Conservation (phyloP, 1,140 invertebrate genomes). For the Doryteuthis pealeii region DNA sequence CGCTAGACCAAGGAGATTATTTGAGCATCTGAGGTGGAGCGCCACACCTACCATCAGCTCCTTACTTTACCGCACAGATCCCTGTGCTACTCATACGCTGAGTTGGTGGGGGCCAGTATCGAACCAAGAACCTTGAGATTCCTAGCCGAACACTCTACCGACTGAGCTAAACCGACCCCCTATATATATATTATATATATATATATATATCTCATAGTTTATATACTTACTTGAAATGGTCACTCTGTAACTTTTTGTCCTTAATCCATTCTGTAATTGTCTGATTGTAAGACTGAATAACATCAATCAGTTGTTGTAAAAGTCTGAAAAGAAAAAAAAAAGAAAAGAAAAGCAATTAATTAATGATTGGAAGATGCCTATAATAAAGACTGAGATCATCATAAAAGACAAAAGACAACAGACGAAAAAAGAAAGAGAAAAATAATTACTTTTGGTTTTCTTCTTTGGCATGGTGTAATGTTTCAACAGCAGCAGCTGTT, state of each 20-base stretch:
- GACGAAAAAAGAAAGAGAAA: conserved; percentile 4
- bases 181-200: too few species aligned
- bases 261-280: conserved; percentile 73
- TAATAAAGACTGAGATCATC: background rate
- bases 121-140: too few species aligned
- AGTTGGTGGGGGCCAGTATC: too few species aligned
- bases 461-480: conserved; percentile 44
- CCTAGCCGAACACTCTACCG: too few species aligned
- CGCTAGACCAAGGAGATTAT: too few species aligned
- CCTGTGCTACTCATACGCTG: too few species aligned
- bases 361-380: background rate
- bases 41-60: too few species aligned
- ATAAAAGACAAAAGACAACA: background rate
- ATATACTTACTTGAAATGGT: conserved; percentile 48
- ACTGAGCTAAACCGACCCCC: too few species aligned
- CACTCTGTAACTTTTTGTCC: conserved; percentile 69
- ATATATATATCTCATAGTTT: too few species aligned
- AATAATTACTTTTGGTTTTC: conserved; percentile 47
- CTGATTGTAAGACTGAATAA: conserved; percentile 72
- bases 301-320: conserved; percentile 69
- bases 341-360: too few species aligned
- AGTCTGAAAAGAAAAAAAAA: conserved; percentile 52
- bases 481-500: conserved; percentile 31
- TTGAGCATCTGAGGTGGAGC: too few species aligned
- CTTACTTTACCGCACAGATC: too few species aligned